A percentile compares a stretch with the other conserved stretches of the same genome.
Evolutionary conservation across 2,797 vertebrate species (phyloP).

Genomic region (Paratrypauchen microcephalus): DNA sequence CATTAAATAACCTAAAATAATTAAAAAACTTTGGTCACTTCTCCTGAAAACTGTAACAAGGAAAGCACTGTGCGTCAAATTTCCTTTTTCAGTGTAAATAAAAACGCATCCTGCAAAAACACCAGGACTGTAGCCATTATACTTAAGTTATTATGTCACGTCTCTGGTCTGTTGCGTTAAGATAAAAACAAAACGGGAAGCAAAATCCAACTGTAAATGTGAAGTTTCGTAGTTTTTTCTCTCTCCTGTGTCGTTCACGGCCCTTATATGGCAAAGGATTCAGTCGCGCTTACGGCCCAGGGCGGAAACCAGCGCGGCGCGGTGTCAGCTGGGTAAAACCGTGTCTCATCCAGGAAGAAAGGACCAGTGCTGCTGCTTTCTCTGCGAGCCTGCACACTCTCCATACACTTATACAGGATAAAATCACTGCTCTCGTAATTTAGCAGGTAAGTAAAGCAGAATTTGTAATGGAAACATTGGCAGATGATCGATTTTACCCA

Average conservation of each 20-base stretch:
- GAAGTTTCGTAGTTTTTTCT: slow-evolving; percentile 16
- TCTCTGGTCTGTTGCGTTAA: neutral
- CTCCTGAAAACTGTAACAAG: too few relatives aligned
- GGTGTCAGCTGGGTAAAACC: slow-evolving; percentile 73
- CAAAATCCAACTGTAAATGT: neutral
- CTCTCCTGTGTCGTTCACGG: slow-evolving; percentile 41
- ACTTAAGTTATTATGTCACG: neutral
- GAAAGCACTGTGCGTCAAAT: too few relatives aligned
- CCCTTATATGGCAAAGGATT: slow-evolving; percentile 79
- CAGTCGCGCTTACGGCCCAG: slow-evolving; percentile 48
- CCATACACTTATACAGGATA: slow-evolving; percentile 33
- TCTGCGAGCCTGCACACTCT: slow-evolving; percentile 16
- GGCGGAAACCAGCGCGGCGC: slow-evolving; percentile 75
- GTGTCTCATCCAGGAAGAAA: slow-evolving; percentile 74
- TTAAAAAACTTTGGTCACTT: too few relatives aligned
- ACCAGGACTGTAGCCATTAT: too few relatives aligned
- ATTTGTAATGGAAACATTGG: too few relatives aligned
- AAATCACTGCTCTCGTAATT: slow-evolving; percentile 55
- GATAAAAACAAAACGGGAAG: slow-evolving; percentile 11
- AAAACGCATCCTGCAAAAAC: too few relatives aligned
- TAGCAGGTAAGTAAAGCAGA: slow-evolving; percentile 61
- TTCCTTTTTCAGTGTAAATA: too few relatives aligned
- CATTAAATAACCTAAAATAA: too few relatives aligned
- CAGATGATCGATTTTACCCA: neutral
- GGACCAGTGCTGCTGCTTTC: slow-evolving; percentile 23